Percentiles rank a stretch among this genome's conserved stretches.
Conservation (phyloP, 2,113 vertebrate genomes). For the Carassius gibelio region DNA sequence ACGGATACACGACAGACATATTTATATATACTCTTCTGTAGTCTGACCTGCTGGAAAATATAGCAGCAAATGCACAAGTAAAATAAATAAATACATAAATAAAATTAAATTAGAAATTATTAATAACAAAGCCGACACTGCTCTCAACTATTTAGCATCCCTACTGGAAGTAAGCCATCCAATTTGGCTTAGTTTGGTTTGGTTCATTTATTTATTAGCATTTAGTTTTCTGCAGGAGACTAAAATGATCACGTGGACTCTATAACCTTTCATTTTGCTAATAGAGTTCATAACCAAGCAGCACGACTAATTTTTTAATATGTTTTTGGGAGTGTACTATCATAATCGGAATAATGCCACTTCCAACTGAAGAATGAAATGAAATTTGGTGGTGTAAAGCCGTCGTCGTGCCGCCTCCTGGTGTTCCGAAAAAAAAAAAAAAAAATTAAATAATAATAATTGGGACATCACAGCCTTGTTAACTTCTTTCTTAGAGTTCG, state of each 20-base stretch:
- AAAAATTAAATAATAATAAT: conserved; percentile 37
- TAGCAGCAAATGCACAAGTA: not conserved
- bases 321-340: not conserved
- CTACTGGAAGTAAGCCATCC: not conserved
- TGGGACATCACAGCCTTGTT: conserved; percentile 52
- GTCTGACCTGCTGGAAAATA: not conserved
- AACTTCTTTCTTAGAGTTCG: conserved; percentile 45
- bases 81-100: not conserved
- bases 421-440: not conserved
- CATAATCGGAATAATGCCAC: conserved; percentile 12
- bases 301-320: conserved; percentile 6
- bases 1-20: not conserved
- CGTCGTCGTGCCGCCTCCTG: not conserved
- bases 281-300: conserved; percentile 27
- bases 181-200: conserved; percentile 2
- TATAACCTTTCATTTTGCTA: conserved; percentile 23
- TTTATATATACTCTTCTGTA: not conserved
- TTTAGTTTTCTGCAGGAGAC: not conserved
- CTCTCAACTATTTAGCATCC: not conserved
- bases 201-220: conserved; percentile 22
- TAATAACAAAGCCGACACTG: not conserved
- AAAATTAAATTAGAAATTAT: not conserved
- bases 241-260: not conserved
- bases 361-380: conserved; percentile 11
- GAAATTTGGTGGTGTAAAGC: not conserved